Evolutionary conservation across 2,888 invertebrate species (phyloP).

Genomic region (Polymixis lichenea): DNA sequence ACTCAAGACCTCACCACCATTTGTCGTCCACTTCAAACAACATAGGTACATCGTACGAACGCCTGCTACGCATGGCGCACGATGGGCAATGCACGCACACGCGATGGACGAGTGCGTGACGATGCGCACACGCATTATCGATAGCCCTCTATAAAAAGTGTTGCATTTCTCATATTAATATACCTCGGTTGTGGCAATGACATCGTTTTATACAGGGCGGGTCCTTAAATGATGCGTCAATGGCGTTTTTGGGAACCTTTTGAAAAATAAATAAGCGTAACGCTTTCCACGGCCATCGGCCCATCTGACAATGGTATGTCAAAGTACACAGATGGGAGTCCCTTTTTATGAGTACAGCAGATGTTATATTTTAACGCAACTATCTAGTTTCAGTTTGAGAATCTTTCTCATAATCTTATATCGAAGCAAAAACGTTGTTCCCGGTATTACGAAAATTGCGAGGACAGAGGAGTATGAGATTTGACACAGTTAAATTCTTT

Average conservation of each 20-base stretch:
- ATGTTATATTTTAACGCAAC: neutral
- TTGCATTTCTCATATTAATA: constrained; percentile 30
- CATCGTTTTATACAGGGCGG: constrained; percentile 50
- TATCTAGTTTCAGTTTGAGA: neutral
- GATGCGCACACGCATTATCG: constrained; percentile 44
- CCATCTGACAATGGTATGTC: constrained; percentile 7
- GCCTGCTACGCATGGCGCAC: constrained; percentile 28
- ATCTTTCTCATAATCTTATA: neutral
- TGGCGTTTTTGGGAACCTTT: constrained; percentile 9
- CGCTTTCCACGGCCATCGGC: constrained; percentile 7
- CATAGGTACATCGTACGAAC: constrained; percentile 2
- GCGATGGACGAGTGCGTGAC: constrained; percentile 42
- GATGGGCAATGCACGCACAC: constrained; percentile 31
- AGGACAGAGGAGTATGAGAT: no score
- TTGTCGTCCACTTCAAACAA: neutral
- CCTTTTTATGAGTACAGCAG: neutral
- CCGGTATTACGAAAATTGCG: no score
- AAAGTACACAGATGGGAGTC: constrained; percentile 21
- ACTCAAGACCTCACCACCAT: neutral
- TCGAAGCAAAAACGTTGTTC: no score
- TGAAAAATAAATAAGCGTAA: constrained; percentile 8
- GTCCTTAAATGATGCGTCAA: constrained; percentile 13
- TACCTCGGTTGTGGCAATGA: constrained; percentile 45
- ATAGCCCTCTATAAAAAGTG: constrained; percentile 48
- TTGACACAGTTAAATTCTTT: no score